A percentile compares a stretch with the other conserved stretches of the same genome.
Evolutionary conservation across 2,797 vertebrate genomes (phyloP).

Genomic region (Mormyrops boulengeri): DNA sequence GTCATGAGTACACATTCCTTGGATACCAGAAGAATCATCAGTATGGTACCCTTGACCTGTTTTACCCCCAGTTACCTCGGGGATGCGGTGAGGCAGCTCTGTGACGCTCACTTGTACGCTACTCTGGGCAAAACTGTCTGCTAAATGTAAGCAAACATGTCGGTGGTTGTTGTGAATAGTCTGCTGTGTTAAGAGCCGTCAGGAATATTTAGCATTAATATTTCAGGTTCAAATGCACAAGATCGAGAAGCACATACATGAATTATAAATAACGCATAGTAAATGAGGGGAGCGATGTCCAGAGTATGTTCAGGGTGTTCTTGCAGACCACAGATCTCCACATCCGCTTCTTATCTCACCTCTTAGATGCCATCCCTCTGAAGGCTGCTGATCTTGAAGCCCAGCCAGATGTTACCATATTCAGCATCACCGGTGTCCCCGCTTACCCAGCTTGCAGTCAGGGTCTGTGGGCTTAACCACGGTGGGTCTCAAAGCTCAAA

Average conservation of each 20-base stretch:
- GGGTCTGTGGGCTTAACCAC: background rate
- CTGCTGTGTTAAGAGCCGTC: background rate
- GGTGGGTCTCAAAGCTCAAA: background rate
- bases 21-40: background rate
- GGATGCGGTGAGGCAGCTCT: background rate
- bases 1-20: background rate
- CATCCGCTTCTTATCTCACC: background rate
- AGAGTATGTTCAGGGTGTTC: background rate
- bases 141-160: background rate
- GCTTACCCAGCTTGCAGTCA: background rate
- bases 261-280: background rate
- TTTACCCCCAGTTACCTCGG: background rate
- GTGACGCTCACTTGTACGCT: background rate
- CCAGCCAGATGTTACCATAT: background rate
- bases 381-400: background rate
- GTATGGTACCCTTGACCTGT: background rate
- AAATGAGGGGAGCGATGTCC: background rate
- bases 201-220: background rate
- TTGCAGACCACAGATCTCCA: background rate
- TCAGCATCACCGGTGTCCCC: background rate
- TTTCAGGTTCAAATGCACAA: background rate
- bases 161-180: background rate
- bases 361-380: background rate
- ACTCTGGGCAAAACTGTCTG: background rate
- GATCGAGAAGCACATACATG: background rate